phyloP scores from a whole-genome alignment of 2,113 vertebrate genomes.

The Bufo gargarizans region DNA sequence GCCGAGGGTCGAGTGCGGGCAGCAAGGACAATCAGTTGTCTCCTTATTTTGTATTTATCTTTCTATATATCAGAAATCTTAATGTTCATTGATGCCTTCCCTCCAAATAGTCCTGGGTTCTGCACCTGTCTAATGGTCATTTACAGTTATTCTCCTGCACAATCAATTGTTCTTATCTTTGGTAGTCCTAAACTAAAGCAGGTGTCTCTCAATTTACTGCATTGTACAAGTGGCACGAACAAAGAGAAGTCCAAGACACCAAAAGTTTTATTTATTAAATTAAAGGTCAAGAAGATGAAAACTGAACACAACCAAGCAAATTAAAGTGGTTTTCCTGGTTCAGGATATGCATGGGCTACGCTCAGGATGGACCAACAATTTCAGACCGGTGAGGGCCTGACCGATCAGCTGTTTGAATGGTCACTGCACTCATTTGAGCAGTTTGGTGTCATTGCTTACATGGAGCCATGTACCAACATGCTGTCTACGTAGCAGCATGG shows the following conservation, averaged over 20 bases:
- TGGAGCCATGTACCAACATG: too few species aligned
- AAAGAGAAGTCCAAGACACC: background rate
- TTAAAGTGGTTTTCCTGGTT: background rate
- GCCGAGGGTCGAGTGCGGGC: conserved; percentile 26
- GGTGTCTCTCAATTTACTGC: conserved; percentile 22
- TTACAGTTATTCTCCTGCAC: conserved; percentile 40
- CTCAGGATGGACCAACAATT: too few species aligned
- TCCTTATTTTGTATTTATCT: conserved; percentile 24
- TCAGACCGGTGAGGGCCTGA: too few species aligned
- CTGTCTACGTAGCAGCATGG: too few species aligned
- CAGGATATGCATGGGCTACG: too few species aligned
- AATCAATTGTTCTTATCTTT: conserved; percentile 2
- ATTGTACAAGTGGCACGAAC: background rate
- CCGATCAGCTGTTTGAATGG: too few species aligned
- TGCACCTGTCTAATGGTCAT: conserved; percentile 44
- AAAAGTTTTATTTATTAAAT: conserved; percentile 9
- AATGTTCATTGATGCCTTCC: conserved; percentile 41
- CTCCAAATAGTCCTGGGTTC: conserved; percentile 37
- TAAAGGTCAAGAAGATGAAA: background rate
- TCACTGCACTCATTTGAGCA: too few species aligned
- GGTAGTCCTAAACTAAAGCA: background rate
- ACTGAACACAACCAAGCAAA: background rate
- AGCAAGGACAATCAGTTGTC: conserved; percentile 39
- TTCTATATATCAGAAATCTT: conserved; percentile 52
- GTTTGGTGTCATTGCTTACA: too few species aligned